These are phyloP conservation scores for Papilio demoleus DNA, from an alignment of 2,888 invertebrate species.

Conservation along the genomic window DNA sequence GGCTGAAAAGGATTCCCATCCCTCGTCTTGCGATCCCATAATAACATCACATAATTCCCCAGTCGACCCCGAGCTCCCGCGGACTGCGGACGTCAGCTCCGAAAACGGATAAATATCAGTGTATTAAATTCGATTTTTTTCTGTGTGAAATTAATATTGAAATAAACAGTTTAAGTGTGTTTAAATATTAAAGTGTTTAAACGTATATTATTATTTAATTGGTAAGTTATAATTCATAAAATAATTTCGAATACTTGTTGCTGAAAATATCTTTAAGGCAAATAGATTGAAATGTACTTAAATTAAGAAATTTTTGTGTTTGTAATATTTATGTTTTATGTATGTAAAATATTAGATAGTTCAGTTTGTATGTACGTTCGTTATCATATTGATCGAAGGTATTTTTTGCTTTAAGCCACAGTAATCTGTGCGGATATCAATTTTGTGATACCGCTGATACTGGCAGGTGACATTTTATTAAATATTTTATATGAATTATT, in stretches of 20 bases:
- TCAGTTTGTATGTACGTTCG: conserved; percentile 24
- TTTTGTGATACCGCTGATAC: conserved; percentile 42
- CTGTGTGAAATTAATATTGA: conserved; percentile 45
- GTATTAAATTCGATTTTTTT: conserved; percentile 40
- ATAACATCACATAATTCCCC: conserved; percentile 49
- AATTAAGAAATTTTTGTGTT: conserved; percentile 21
- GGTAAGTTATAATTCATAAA: conserved; percentile 43
- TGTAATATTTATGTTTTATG: background rate
- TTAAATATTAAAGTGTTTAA: conserved; percentile 22
- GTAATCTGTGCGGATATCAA: conserved; percentile 46
- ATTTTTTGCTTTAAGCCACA: conserved; percentile 38
- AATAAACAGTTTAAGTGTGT: conserved; percentile 33
- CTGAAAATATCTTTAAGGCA: conserved; percentile 37
- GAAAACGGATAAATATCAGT: conserved; percentile 37
- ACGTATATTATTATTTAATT: conserved; percentile 32
- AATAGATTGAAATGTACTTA: conserved; percentile 22
- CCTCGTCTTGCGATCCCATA: conserved; percentile 47
- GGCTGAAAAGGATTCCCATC: conserved; percentile 48
- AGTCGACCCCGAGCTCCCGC: conserved; percentile 47
- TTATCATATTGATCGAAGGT: conserved; percentile 42
- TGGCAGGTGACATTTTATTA: conserved; percentile 34
- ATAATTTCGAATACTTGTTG: conserved; percentile 46
- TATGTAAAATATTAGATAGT: conserved; percentile 1
- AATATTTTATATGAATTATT: background rate
- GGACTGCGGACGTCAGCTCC: conserved; percentile 45